These are phyloP conservation scores for Nomada lathburiana DNA, from an alignment of 2,888 invertebrate genomes.

Conservation along the genomic window DNA sequence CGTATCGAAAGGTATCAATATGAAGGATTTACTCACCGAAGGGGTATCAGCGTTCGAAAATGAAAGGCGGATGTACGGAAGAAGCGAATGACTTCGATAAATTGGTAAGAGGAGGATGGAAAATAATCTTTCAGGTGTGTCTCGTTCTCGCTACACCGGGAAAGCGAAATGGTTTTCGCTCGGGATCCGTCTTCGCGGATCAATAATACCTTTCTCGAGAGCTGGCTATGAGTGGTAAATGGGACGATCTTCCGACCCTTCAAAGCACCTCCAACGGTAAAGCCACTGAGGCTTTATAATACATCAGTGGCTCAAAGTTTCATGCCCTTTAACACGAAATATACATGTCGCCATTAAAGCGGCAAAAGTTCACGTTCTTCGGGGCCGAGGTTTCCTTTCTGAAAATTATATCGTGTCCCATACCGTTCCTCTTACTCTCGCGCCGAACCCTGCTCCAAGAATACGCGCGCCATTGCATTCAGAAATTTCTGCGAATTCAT, in stretches of 20 bases:
- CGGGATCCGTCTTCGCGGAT: slow-evolving; percentile 53
- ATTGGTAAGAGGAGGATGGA: slow-evolving; percentile 23
- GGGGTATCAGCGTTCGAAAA: slow-evolving; percentile 9
- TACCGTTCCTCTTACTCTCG: neutral
- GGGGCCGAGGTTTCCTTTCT: neutral
- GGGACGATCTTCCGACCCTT: slow-evolving; percentile 62
- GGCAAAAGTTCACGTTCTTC: slow-evolving; percentile 8
- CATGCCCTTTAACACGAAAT: slow-evolving; percentile 53
- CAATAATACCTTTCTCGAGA: slow-evolving; percentile 63
- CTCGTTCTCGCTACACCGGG: slow-evolving; percentile 15
- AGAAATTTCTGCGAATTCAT: neutral
- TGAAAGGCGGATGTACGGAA: slow-evolving; percentile 2
- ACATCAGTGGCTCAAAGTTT: slow-evolving; percentile 47
- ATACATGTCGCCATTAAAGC: slow-evolving; percentile 43
- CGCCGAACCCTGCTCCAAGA: neutral
- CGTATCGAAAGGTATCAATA: slow-evolving; percentile 9
- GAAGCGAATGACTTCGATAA: slow-evolving; percentile 29
- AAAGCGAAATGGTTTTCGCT: slow-evolving; percentile 47
- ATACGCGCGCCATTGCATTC: neutral
- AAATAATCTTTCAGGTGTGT: slow-evolving; percentile 41
- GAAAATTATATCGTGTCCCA: neutral
- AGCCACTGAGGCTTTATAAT: slow-evolving; percentile 42
- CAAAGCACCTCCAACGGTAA: slow-evolving; percentile 49
- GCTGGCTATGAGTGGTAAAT: slow-evolving; percentile 61
- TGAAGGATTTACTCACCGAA: slow-evolving; percentile 13